phyloP scores from a whole-genome alignment of 2,888 invertebrate species.

The Tipula helvola region DNA sequence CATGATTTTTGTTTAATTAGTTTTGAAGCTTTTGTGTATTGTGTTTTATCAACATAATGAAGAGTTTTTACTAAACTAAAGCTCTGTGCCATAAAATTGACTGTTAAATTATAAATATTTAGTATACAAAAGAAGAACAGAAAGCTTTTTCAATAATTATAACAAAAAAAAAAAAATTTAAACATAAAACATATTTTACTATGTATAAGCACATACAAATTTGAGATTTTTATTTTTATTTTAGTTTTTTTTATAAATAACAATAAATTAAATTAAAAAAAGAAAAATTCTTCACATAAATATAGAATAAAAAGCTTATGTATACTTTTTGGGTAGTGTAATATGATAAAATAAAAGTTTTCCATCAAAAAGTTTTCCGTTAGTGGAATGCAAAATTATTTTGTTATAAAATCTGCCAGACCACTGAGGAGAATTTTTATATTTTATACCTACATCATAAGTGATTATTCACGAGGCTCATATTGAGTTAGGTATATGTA shows the following conservation, averaged over 20 bases:
- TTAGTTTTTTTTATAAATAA: not conserved
- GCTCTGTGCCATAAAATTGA: not conserved
- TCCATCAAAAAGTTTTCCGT: not conserved
- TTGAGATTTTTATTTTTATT: not conserved
- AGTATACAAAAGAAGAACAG: not conserved
- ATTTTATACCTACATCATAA: too few species aligned
- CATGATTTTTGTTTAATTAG: not conserved
- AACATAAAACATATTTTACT: not conserved
- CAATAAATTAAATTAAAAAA: not conserved
- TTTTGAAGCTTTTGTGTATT: not conserved
- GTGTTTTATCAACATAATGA: not conserved
- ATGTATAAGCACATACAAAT: not conserved
- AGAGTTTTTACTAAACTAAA: not conserved
- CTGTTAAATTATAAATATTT: not conserved
- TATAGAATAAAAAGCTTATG: not conserved
- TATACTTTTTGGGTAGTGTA: not conserved
- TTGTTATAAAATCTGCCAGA: too few species aligned
- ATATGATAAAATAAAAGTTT: not conserved
- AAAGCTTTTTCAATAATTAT: not conserved
- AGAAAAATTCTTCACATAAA: not conserved
- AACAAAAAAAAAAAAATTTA: not conserved
- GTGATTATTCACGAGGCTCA: too few species aligned
- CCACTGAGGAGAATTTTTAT: too few species aligned
- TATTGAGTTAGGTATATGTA: too few species aligned
- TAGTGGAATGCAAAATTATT: not conserved